Evolutionary conservation across 1,140 invertebrate species (phyloP), one percentile per base, ranked within the genome.

Genomic region (Oscheius sp.): DNA sequence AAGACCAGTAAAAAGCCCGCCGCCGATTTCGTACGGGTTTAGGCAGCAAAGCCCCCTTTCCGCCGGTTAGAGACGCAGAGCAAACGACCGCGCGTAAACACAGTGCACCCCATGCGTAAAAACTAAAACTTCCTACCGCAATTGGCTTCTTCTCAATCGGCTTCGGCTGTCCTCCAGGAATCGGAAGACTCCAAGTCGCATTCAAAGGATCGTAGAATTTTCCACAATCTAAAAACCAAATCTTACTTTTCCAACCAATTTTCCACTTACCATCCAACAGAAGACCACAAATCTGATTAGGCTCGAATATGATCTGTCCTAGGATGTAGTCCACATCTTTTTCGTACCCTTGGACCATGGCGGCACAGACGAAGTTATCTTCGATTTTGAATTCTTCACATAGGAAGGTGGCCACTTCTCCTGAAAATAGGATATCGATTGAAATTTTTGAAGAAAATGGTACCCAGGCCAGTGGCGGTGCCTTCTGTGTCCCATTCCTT

Each of bases 271-370:
- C 35, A 15, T 38, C 71, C 26, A 82, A 59, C 13, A 80, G 59
- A 7, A 81, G 52, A n/a, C 76, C 80, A 61, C 80, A 82, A 20
- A 81, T 42, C 46, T 81, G 67, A 10, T 67, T 36, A 4, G 80
- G 80, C 32, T 78, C 67, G 0, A 75, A 29, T 20, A 80, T 18
- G 10, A 82, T 46, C 49, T 79, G 28, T 18, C 58, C 49, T 18
- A 80, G 36, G 7, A 82, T 77, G 31, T 76, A 80, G 31, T 79
- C 52, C 29, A 80, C 76, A 35, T 77, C 77, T 23, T 82, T 78
- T 32, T 78, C 72, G 70, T 81, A 80, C 31, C 67, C 64, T 15
- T 63, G 31, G 45, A 73, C 66, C n/a, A 80, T 78, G 10, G 74
- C 71, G 34, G 76, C 67, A 65, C 77, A 79, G 35, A 79, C 75